phyloP scores from a whole-genome alignment of 2,888 invertebrate genomes.

The Alentia gelatinosa region DNA sequence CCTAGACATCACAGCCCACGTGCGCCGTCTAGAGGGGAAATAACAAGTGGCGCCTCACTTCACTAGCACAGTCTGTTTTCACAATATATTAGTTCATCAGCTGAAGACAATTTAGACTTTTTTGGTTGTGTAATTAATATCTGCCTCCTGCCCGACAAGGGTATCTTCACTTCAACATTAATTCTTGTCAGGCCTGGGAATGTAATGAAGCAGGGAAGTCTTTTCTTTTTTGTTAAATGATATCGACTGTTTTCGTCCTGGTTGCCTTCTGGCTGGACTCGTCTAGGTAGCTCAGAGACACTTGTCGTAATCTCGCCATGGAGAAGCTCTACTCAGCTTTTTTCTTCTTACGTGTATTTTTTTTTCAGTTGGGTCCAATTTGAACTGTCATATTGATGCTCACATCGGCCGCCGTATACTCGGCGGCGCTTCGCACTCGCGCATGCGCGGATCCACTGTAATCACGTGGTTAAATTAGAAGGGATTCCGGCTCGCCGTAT shows the following conservation, averaged over 20 bases:
- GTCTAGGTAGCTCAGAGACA: no score
- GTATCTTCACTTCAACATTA: background rate
- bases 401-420: background rate
- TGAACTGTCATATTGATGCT: constrained; percentile 11
- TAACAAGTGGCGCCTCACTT: background rate
- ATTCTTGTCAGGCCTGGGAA: background rate
- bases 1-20: no score
- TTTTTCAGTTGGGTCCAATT: background rate
- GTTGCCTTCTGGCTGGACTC: no score
- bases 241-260: no score
- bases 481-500: background rate
- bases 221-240: background rate
- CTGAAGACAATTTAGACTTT: background rate
- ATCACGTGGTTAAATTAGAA: constrained; percentile 45
- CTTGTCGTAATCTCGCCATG: no score
- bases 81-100: background rate
- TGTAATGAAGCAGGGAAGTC: background rate
- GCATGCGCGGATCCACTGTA: background rate
- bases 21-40: background rate
- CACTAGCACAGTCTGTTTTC: background rate
- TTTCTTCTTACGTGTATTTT: background rate
- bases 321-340: no score
- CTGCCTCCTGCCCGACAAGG: background rate
- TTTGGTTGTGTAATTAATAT: constrained; percentile 5
- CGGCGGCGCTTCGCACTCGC: background rate